phyloP scores from a whole-genome alignment of 1,140 invertebrate species.

The Caenorhabditis brenneri region DNA sequence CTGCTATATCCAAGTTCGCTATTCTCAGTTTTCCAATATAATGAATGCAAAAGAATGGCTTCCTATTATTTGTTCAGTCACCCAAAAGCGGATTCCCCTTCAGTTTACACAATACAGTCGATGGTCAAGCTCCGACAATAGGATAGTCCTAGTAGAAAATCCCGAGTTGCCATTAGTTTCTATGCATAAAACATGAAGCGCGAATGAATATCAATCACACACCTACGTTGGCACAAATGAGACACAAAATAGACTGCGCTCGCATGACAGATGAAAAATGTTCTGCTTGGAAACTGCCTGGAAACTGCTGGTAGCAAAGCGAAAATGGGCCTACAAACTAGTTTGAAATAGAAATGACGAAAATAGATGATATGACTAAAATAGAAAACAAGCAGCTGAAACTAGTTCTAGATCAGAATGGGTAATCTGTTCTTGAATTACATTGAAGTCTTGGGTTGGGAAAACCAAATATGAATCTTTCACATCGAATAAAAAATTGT shows the following conservation, averaged over 20 bases:
- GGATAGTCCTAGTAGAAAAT: neutral
- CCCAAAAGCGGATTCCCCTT: neutral
- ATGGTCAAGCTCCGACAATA: neutral
- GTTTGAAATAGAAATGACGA: too few species aligned
- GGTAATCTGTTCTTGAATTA: too few species aligned
- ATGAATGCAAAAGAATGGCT: neutral
- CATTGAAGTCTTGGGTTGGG: too few species aligned
- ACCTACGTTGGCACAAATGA: neutral
- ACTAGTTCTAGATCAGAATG: neutral
- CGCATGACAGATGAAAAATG: constrained; percentile 18
- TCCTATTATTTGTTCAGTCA: neutral
- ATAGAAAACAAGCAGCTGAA: neutral
- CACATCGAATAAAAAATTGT: too few species aligned
- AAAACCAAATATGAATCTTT: too few species aligned
- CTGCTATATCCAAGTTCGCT: too few species aligned
- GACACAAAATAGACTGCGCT: neutral
- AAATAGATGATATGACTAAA: too few species aligned
- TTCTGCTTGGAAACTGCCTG: neutral
- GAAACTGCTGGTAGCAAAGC: too few species aligned
- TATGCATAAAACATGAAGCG: constrained; percentile 25
- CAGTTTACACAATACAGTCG: neutral
- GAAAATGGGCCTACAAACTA: neutral
- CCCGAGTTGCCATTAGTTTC: neutral
- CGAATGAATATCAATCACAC: constrained; percentile 29
- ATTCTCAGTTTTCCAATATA: neutral